Conservation (phyloP, 2,888 invertebrate species). For the Thumatha senex region DNA sequence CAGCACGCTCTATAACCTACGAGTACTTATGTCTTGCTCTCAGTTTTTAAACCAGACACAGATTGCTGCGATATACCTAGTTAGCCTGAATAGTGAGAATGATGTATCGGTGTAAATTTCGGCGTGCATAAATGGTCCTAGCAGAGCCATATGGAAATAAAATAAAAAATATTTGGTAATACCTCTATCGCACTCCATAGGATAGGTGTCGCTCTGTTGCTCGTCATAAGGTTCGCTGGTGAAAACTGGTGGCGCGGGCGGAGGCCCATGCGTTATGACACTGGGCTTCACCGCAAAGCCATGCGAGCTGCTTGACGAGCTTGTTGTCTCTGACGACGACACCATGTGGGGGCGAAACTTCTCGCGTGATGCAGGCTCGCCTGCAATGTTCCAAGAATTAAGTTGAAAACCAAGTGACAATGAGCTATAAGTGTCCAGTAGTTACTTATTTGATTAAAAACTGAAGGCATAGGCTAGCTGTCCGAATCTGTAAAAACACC, state of each 20-base stretch:
- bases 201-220: constrained; percentile 44
- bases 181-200: constrained; percentile 75
- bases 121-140: too few relatives aligned
- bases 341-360: constrained; percentile 50
- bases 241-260: constrained; percentile 57
- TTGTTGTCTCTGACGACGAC: constrained; percentile 79
- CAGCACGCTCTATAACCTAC: too few relatives aligned
- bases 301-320: constrained; percentile 81
- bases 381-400: constrained; percentile 31
- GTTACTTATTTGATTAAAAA: background rate
- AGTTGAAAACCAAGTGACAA: background rate
- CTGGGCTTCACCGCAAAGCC: constrained; percentile 51
- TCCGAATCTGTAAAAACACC: too few relatives aligned
- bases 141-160: too few relatives aligned
- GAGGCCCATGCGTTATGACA: constrained; percentile 55
- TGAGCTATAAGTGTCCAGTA: background rate
- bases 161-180: background rate
- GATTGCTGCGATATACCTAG: too few relatives aligned
- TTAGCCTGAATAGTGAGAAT: background rate
- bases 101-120: too few relatives aligned
- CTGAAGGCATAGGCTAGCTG: too few relatives aligned
- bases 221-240: constrained; percentile 52
- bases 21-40: too few relatives aligned
- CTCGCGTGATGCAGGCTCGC: constrained; percentile 46
- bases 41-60: too few relatives aligned